phyloP scores from a whole-genome alignment of 2,888 invertebrate species.

The Dichetophora obliterata region DNA sequence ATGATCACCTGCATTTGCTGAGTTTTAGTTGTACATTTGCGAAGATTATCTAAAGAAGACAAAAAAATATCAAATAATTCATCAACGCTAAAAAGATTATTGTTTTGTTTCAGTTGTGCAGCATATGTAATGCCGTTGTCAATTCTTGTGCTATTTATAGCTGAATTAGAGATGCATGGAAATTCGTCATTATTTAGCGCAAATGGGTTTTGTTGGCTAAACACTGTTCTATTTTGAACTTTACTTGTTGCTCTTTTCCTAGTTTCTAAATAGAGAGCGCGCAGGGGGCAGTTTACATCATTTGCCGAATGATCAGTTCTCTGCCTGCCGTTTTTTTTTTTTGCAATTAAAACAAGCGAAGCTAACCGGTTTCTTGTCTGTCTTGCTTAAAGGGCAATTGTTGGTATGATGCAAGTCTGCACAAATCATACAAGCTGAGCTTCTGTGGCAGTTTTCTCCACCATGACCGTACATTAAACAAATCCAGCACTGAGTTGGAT shows the following conservation, averaged over 20 bases:
- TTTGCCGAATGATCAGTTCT: background rate
- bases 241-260: background rate
- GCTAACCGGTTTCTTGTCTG: conserved; percentile 6
- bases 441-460: conserved; percentile 24
- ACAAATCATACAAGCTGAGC: conserved; percentile 30
- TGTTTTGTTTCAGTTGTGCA: background rate
- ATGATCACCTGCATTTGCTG: conserved; percentile 26
- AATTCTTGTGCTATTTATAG: background rate
- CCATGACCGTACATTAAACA: conserved; percentile 32
- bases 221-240: background rate
- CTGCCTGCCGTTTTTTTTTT: no score
- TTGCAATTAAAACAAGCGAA: no score
- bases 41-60: conserved; percentile 5
- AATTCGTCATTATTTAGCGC: conserved; percentile 2
- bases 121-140: background rate
- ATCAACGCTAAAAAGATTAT: background rate
- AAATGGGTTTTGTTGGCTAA: background rate
- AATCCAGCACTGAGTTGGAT: no score
- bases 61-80: conserved; percentile 6
- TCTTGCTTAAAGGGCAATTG: conserved; percentile 15
- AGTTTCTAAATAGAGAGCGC: background rate
- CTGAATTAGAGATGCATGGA: background rate
- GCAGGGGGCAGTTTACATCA: background rate
- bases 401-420: conserved; percentile 16
- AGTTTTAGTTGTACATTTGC: conserved; percentile 16